A percentile compares a stretch with the other conserved stretches of the same genome.
Evolutionary conservation across 2,113 vertebrate species (phyloP).

Genomic region (Gasterosteus aculeatus): DNA sequence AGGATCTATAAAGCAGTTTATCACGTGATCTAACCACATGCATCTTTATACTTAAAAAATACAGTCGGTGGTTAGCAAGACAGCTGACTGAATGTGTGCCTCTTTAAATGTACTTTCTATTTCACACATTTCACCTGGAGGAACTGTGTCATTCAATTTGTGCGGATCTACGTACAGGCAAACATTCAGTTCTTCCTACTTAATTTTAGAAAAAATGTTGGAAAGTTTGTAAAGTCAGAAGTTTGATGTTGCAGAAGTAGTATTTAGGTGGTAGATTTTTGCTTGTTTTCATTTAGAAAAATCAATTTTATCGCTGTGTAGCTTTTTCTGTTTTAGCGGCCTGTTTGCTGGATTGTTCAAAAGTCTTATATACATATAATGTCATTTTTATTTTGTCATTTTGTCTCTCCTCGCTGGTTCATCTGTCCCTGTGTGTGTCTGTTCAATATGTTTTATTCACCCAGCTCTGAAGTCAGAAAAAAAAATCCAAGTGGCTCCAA

Average conservation of each 20-base stretch:
- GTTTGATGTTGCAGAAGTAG: slow-evolving; percentile 43
- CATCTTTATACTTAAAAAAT: slow-evolving; percentile 62
- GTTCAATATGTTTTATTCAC: slow-evolving; percentile 37
- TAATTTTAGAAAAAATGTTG: slow-evolving; percentile 10
- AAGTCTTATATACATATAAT: slow-evolving; percentile 14
- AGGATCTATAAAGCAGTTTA: slow-evolving; percentile 27
- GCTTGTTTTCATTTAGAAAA: slow-evolving; percentile 46
- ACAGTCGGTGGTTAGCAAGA: slow-evolving; percentile 56
- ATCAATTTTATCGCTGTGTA: slow-evolving; percentile 37
- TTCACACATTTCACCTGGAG: slow-evolving; percentile 46
- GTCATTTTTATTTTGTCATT: background rate
- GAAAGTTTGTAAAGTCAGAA: slow-evolving; percentile 45
- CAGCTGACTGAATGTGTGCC: slow-evolving; percentile 73
- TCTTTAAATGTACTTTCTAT: slow-evolving; percentile 61
- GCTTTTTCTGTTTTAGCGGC: slow-evolving; percentile 33
- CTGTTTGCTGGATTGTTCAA: slow-evolving; percentile 29
- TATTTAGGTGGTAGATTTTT: slow-evolving; percentile 41
- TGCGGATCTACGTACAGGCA: slow-evolving; percentile 37
- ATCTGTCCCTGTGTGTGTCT: slow-evolving; percentile 24
- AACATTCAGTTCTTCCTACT: slow-evolving; percentile 43
- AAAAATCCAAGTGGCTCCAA: slow-evolving; percentile 39
- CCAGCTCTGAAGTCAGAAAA: slow-evolving; percentile 61
- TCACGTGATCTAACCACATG: slow-evolving; percentile 33
- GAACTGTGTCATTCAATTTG: slow-evolving; percentile 54
- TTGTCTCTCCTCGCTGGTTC: slow-evolving; percentile 24